phyloP scores from a whole-genome alignment of 2,797 vertebrate genomes.

The Xiphorhynchus erythropygius region DNA sequence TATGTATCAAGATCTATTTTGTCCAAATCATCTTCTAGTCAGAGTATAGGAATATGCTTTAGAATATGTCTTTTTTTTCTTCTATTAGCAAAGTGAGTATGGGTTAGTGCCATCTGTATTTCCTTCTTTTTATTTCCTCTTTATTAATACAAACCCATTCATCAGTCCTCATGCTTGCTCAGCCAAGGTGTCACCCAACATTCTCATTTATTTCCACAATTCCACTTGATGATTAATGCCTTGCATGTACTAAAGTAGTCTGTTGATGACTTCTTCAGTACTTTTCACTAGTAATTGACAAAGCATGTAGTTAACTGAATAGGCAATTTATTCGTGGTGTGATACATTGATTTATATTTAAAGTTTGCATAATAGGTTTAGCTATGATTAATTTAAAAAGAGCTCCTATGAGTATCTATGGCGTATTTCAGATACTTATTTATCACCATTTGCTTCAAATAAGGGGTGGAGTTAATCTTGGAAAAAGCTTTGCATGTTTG shows the following conservation, averaged over 20 bases:
- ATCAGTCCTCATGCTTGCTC: neutral
- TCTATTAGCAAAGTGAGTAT: neutral
- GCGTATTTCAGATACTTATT: neutral
- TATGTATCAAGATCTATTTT: neutral
- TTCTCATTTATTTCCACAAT: slow-evolving; percentile 12
- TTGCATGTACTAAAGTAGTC: neutral
- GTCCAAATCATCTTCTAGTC: neutral
- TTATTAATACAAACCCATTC: neutral
- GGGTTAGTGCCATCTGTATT: neutral
- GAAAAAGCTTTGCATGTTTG: neutral
- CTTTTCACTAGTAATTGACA: neutral
- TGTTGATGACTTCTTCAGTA: neutral
- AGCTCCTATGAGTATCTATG: neutral
- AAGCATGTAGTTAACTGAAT: neutral
- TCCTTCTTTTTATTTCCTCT: slow-evolving; percentile 5
- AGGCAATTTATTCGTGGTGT: neutral
- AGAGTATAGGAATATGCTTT: neutral
- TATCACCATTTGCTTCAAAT: neutral
- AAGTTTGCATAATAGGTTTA: neutral
- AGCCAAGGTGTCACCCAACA: neutral
- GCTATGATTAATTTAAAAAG: slow-evolving; percentile 1
- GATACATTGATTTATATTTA: neutral
- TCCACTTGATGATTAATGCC: neutral
- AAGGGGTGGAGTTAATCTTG: neutral
- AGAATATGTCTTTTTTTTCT: neutral